These are phyloP conservation scores for Lycia hirtaria DNA, from an alignment of 2,888 invertebrate genomes.

Conservation along the genomic window DNA sequence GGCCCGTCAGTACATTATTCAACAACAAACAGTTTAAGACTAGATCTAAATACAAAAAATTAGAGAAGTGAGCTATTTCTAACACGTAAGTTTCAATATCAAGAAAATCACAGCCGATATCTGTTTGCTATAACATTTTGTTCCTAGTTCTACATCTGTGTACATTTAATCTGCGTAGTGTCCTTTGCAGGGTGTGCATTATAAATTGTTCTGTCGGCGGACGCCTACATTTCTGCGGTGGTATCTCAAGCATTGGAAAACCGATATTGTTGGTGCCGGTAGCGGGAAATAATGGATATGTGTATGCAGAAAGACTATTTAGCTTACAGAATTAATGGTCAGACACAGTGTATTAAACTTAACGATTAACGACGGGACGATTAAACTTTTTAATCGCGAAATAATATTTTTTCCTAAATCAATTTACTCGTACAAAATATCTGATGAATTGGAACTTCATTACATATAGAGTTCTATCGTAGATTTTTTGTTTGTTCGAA, in stretches of 20 bases:
- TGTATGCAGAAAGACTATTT: slow-evolving; percentile 18
- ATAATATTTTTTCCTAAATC: too few species aligned
- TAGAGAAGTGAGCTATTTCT: too few species aligned
- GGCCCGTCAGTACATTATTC: too few species aligned
- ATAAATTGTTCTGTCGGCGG: slow-evolving; percentile 45
- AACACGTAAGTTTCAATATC: too few species aligned
- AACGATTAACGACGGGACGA: background rate
- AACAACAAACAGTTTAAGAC: too few species aligned
- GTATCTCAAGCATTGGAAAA: slow-evolving; percentile 39
- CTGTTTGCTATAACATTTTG: background rate
- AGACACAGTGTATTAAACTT: background rate
- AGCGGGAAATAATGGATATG: slow-evolving; percentile 34
- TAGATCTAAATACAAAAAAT: too few species aligned
- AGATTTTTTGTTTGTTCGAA: too few species aligned
- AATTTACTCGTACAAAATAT: too few species aligned
- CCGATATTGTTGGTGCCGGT: slow-evolving; percentile 36
- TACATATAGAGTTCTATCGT: too few species aligned
- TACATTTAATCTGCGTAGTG: background rate
- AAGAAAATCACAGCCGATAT: too few species aligned
- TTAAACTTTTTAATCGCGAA: background rate
- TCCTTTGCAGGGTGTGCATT: slow-evolving; percentile 20
- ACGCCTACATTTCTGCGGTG: slow-evolving; percentile 43
- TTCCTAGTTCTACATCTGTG: background rate
- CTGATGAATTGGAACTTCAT: too few species aligned
- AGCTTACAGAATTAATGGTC: slow-evolving; percentile 12